phyloP scores from a whole-genome alignment of 2,113 vertebrate species.

The Hystrix cristata region DNA sequence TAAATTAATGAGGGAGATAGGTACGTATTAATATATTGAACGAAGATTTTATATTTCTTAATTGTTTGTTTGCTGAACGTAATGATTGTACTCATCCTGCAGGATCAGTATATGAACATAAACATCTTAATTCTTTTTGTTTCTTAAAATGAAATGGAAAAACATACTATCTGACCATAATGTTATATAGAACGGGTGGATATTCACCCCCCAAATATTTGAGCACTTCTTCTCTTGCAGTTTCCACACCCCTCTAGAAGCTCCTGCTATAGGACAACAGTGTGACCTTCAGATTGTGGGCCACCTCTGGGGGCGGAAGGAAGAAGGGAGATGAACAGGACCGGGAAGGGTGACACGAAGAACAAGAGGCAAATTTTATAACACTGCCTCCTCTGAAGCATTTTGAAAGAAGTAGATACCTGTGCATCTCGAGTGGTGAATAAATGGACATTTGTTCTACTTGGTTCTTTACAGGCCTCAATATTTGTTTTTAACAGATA shows the following conservation, averaged over 20 bases:
- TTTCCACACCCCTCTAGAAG: not conserved
- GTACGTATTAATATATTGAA: not conserved
- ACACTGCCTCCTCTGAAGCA: not conserved
- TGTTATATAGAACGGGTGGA: not conserved
- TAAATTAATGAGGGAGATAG: not conserved
- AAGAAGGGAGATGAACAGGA: not conserved
- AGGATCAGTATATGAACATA: not conserved
- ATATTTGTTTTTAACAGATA: constrained; percentile 51
- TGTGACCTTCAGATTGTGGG: not conserved
- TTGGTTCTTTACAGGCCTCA: not conserved
- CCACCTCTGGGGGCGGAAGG: not conserved
- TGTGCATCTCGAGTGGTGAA: not conserved
- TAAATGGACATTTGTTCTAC: not conserved
- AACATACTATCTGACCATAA: not conserved
- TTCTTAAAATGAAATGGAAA: constrained; percentile 35
- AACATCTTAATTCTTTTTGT: not conserved
- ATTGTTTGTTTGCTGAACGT: not conserved
- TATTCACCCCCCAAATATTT: not conserved
- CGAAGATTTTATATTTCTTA: not conserved
- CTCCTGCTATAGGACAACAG: not conserved
- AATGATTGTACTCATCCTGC: not conserved
- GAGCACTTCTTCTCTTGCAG: not conserved
- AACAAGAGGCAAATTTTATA: not conserved
- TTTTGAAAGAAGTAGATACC: not conserved
- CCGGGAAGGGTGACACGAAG: not conserved